These are phyloP conservation scores for Cecidostiba fungosa DNA, from an alignment of 2,888 invertebrate genomes.

Conservation along the genomic window DNA sequence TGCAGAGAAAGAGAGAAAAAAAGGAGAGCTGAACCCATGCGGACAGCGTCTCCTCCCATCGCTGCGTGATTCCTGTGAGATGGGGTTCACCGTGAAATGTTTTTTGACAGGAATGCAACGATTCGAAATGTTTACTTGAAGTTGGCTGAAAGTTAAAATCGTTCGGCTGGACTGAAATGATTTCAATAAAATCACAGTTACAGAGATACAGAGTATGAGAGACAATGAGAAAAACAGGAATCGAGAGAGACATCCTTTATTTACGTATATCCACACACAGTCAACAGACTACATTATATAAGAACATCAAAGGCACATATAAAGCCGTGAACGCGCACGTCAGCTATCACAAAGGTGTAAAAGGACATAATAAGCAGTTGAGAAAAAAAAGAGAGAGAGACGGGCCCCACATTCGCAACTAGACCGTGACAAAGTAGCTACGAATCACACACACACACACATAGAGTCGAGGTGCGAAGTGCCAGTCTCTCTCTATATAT, in stretches of 20 bases:
- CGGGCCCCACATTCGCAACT: conserved; percentile 25
- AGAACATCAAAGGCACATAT: background rate
- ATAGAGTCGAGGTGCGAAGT: conserved; percentile 66
- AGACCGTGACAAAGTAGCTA: conserved; percentile 59
- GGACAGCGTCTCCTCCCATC: conserved; percentile 20
- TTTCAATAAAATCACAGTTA: too few species aligned
- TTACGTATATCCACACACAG: background rate
- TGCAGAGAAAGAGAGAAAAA: background rate
- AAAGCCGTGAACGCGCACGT: conserved; percentile 37
- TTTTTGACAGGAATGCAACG: background rate
- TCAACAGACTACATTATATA: conserved; percentile 4
- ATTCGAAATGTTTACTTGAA: background rate
- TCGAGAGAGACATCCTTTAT: conserved; percentile 2
- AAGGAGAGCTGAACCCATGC: background rate
- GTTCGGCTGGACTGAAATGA: too few species aligned
- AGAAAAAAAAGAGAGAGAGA: conserved; percentile 28
- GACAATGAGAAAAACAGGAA: background rate
- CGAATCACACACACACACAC: conserved; percentile 48
- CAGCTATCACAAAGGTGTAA: conserved; percentile 43
- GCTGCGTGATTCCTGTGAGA: background rate
- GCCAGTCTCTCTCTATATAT: conserved; percentile 26
- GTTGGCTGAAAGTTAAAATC: too few species aligned
- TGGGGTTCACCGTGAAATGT: background rate
- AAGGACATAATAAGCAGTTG: conserved; percentile 60
- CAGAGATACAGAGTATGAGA: background rate